Evolutionary conservation across 53 echinoderm and acorn worm species (phyloP).

Genomic region (Zoroaster sp.): DNA sequence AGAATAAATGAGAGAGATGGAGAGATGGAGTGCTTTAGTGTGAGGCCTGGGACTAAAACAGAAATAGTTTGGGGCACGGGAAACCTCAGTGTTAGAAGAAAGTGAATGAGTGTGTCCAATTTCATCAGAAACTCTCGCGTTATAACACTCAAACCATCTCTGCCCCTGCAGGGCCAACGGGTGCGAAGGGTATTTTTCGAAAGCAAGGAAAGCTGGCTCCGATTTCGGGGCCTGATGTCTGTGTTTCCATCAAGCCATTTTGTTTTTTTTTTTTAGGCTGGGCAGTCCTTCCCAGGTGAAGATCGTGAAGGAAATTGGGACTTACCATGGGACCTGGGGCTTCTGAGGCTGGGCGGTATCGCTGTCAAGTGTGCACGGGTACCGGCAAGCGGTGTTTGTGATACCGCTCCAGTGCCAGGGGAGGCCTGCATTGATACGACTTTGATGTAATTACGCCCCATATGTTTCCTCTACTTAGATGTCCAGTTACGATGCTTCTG

Average conservation of each 20-base stretch:
- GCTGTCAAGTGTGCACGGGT: conserved; percentile 50
- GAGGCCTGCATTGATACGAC: conserved; percentile 43
- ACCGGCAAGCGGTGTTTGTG: conserved; percentile 41
- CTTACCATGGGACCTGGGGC: conserved; percentile 12
- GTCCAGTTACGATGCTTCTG: conserved; percentile 5
- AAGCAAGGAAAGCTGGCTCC: conserved; percentile 16
- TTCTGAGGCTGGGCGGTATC: conserved; percentile 30
- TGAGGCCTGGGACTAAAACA: not conserved
- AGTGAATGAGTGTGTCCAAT: conserved; percentile 60
- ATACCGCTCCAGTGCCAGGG: conserved; percentile 38
- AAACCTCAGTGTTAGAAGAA: conserved; percentile 29
- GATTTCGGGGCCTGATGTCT: conserved; percentile 20
- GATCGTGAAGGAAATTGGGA: conserved; percentile 57
- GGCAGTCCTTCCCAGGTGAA: conserved; percentile 15
- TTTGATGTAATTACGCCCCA: conserved; percentile 48
- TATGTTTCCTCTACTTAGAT: conserved; percentile 38
- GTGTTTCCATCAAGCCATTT: conserved; percentile 46
- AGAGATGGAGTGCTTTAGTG: not conserved
- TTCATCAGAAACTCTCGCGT: conserved; percentile 20
- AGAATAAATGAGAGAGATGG: not conserved
- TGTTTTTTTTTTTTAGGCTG: too few species aligned
- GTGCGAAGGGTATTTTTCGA: conserved; percentile 3
- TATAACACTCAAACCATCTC: not conserved
- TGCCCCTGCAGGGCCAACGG: conserved; percentile 2
- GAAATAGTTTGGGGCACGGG: conserved; percentile 49